Evolutionary conservation across 2,797 vertebrate genomes (phyloP), one percentile per base, ranked within the genome.

Genomic region (Melanitta fusca): DNA sequence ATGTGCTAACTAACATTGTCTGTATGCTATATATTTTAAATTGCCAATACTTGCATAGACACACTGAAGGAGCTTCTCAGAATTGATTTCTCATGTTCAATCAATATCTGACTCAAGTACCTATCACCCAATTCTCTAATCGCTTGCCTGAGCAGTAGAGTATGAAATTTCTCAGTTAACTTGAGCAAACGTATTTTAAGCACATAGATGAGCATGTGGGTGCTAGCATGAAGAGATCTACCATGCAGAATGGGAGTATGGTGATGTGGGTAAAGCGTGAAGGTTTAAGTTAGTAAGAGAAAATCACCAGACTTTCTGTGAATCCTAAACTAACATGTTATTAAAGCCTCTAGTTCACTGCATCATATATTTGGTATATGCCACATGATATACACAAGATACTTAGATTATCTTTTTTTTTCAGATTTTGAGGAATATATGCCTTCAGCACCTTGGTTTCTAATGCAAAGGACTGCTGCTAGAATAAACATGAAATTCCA

Each of bases 51-150:
- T 72, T 75, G 11, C 91, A 39, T 45, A 77, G 70, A 51, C 65
- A 36, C 54, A 64, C 72, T 20, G 45, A 85, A 85, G 69, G 57
- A 74, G 28, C 58, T 80, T 80, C 75, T 85, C 39, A 65, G 45
- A 78, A 82, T 80, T 65, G 69, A 87, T 91, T 93, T 92, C 62
- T 92, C 41, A 8, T 47, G 57, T 68, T 74, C 69, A 79, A 49
- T 95, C 84, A 58, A 72, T 94, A 73, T 47, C 53, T 69, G 69
- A 85, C 38, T 84, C n/a, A 57, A 54, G 17, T 83, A n/a, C 38
- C 70, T 75, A 34, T 64, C 65, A 64, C 5, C 10, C 49, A 61
- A 3, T 72, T 93, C 27, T 79, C 71, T 80, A 61, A 82, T 85
- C 64, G 18, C 22, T 88, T 2, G 6, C 38, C 57, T 71, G 79